These are phyloP conservation scores for Probosciger aterrimus DNA, from an alignment of 2,113 vertebrate genomes.

Conservation along the genomic window DNA sequence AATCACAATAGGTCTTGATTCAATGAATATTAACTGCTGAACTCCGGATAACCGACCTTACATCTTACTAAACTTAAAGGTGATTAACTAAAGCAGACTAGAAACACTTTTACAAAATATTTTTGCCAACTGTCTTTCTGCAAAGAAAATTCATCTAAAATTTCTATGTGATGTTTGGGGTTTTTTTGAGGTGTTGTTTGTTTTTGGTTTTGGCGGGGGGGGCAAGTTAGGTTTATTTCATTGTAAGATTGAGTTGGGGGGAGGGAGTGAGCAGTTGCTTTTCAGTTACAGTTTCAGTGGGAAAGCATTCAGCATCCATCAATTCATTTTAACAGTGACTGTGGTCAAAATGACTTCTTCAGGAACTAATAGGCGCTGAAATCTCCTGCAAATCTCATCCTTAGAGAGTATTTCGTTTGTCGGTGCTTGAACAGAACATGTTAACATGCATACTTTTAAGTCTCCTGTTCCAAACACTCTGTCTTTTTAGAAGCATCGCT, in stretches of 20 bases:
- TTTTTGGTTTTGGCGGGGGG: rapidly evolving
- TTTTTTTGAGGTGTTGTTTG: background rate
- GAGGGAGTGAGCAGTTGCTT: background rate
- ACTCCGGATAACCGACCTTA: background rate
- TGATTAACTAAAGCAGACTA: background rate
- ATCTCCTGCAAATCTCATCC: background rate
- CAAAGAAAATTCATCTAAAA: background rate
- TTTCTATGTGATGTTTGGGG: background rate
- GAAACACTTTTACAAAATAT: background rate
- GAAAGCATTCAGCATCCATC: background rate
- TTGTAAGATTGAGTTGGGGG: background rate
- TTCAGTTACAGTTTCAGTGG: background rate
- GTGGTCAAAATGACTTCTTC: background rate
- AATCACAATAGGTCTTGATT: background rate
- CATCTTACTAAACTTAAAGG: background rate
- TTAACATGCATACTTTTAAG: background rate
- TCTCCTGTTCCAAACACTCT: background rate
- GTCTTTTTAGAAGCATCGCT: background rate
- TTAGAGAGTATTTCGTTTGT: background rate
- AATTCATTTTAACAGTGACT: background rate
- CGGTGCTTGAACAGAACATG: background rate
- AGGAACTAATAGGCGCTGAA: background rate
- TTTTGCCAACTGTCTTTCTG: background rate
- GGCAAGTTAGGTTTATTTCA: background rate
- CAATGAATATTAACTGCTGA: background rate